Percentiles rank a stretch among this genome's conserved stretches.
Conservation (phyloP, 2,888 invertebrate genomes). For the Germaria angustata region DNA sequence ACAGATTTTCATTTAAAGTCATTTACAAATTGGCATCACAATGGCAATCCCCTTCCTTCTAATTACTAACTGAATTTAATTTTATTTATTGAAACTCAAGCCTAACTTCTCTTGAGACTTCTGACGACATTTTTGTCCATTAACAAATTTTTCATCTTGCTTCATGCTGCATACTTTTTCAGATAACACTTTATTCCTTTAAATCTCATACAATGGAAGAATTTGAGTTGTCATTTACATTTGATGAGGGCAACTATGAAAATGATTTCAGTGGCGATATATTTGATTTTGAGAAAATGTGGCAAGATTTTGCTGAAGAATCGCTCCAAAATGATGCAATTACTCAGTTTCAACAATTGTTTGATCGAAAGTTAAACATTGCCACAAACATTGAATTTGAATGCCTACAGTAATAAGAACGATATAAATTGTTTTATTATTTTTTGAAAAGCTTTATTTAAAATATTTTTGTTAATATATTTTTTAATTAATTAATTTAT, state of each 20-base stretch:
- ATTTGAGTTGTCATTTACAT: conserved; percentile 66
- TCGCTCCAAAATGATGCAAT: conserved; percentile 52
- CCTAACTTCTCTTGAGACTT: too few relatives aligned
- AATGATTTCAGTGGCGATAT: conserved; percentile 65
- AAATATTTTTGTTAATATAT: not conserved
- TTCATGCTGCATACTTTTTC: conserved; percentile 29
- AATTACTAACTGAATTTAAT: too few relatives aligned
- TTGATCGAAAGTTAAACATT: conserved; percentile 38
- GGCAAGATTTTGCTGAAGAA: conserved; percentile 68
- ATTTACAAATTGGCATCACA: too few relatives aligned
- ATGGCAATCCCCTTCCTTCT: too few relatives aligned
- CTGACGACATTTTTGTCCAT: too few relatives aligned
- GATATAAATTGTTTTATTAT: conserved; percentile 37
- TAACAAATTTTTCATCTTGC: too few relatives aligned
- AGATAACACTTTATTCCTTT: not conserved
- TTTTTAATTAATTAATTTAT: conserved; percentile 1
- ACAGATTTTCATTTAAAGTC: too few relatives aligned
- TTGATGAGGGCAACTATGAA: conserved; percentile 57
- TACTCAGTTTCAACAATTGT: conserved; percentile 49
- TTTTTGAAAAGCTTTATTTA: not conserved
- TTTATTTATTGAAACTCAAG: too few relatives aligned
- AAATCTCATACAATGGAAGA: conserved; percentile 56
- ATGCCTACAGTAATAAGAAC: not conserved
- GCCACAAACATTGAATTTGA: not conserved
- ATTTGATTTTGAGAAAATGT: conserved; percentile 70